These are phyloP conservation scores for Echeneis naucrates DNA, from an alignment of 2,797 vertebrate species.

Conservation along the genomic window DNA sequence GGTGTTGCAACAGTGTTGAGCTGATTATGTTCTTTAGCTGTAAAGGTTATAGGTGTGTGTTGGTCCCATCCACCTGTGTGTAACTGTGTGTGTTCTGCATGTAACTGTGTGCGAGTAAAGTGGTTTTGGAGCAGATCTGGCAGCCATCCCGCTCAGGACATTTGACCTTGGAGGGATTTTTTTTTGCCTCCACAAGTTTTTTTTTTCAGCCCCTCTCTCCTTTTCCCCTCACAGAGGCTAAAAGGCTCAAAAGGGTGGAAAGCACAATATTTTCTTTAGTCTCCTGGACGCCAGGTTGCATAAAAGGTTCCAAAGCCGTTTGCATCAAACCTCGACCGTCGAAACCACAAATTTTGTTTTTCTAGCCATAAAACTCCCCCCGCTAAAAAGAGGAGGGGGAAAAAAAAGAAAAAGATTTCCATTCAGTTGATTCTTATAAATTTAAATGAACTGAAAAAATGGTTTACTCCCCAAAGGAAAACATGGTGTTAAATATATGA, in stretches of 20 bases:
- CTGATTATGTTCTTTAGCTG: neutral
- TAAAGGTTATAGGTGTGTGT: neutral
- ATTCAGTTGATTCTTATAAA: slow-evolving; percentile 94
- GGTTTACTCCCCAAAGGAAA: slow-evolving; percentile 89
- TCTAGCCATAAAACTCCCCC: slow-evolving; percentile 92
- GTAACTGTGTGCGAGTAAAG: slow-evolving; percentile 59
- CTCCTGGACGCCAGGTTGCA: slow-evolving; percentile 97
- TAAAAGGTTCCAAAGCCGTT: slow-evolving; percentile 98
- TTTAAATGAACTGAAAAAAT: slow-evolving; percentile 92
- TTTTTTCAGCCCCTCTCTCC: slow-evolving; percentile 77
- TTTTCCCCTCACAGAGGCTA: slow-evolving; percentile 90
- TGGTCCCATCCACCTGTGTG: slow-evolving; percentile 39
- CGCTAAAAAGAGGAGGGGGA: slow-evolving; percentile 66
- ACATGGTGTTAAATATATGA: slow-evolving; percentile 75
- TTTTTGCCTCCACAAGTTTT: slow-evolving; percentile 73
- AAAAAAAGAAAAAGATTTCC: slow-evolving; percentile 89
- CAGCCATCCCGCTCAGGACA: slow-evolving; percentile 84
- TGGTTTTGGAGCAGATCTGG: slow-evolving; percentile 81
- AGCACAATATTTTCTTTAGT: slow-evolving; percentile 99
- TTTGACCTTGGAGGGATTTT: slow-evolving; percentile 83
- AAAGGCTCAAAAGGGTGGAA: slow-evolving; percentile 96
- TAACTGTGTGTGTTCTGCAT: slow-evolving; percentile 56
- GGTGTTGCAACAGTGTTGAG: neutral
- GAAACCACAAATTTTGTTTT: slow-evolving; percentile 98
- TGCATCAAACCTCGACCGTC: slow-evolving; percentile 93